Base-by-base conservation (phyloP, 2,797 vertebrate genomes). In the Rhinogobio ventralis region DNA sequence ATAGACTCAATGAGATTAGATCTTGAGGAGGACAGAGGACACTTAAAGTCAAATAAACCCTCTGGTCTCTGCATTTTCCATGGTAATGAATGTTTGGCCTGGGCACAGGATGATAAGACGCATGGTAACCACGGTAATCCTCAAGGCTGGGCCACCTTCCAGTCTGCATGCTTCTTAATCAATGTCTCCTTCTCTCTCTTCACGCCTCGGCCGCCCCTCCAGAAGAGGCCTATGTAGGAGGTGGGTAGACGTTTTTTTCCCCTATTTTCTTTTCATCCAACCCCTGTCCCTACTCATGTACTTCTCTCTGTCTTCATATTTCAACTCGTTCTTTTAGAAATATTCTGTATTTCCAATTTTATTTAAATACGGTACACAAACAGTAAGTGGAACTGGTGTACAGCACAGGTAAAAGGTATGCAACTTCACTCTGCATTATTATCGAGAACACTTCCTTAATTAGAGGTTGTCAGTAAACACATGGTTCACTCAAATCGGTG, bases 161-260 rank as follows among this genome's bases (percentile, higher is more conserved):
- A 95, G 94, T 97, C 95, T 97, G 98, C 97, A 98, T 99, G 98
- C 97, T 96, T 97, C 98, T 99, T 98, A 99, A 98, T 98, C 96
- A 99, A 98, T 99, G 97, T 99, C 96, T 99, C 96, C 96, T 97
- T 97, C 97, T 98, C 96, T 99, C 96, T 98, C 95, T 98, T 96
- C 97, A 96, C 95, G 93, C 95, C 96, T 95, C 94, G 97, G 96
- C 96, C 95, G 95, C 95, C 96, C 97, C 95, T 96, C 94, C 98
- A 99, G 98, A 98, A 97, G 97, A 98, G 96, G 96, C 95, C 98
- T 96, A 97, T 96, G 96, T 96, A 89, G 96, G 97, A 99, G 98
- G 98, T 99, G 98, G 97, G 98, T 89, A 84, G 80, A 86, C 25
- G 66, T 79, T 85, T 79, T 86, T 79, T 93, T 10, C 8, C 8